Evolutionary conservation across 2,797 vertebrate genomes (phyloP).

Genomic region (Taenioides sp.): DNA sequence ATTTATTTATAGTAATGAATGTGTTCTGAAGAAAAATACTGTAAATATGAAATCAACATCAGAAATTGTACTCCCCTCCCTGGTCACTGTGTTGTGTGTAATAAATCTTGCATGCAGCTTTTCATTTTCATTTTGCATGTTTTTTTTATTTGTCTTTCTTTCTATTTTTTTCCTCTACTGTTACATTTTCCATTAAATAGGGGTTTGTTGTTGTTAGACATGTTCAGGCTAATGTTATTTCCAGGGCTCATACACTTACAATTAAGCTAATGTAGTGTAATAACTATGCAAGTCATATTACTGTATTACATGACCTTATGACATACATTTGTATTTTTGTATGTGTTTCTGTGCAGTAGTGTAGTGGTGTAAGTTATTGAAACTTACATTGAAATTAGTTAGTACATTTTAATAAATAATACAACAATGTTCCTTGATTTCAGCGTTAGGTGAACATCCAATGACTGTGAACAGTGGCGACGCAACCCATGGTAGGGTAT

Average conservation of each 20-base stretch:
- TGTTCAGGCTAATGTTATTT: neutral
- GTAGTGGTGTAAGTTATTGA: neutral
- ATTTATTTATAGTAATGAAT: neutral
- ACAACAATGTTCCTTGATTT: constrained; percentile 79
- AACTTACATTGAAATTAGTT: neutral
- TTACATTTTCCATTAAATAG: neutral
- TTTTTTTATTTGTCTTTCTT: neutral
- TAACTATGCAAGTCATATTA: too few species aligned
- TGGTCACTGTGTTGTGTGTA: constrained; percentile 45
- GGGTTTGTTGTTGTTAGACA: neutral
- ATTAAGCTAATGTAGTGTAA: too few species aligned
- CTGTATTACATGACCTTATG: neutral
- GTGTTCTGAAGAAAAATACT: neutral
- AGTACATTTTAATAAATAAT: constrained; percentile 26
- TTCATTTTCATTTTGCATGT: constrained; percentile 39
- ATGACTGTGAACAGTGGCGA: constrained; percentile 81
- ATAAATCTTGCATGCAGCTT: constrained; percentile 75
- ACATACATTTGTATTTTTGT: neutral
- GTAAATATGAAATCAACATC: neutral
- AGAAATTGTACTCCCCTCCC: neutral
- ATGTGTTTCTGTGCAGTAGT: neutral
- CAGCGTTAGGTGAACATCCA: constrained; percentile 79
- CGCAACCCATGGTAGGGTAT: constrained; percentile 81
- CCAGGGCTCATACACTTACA: neutral
- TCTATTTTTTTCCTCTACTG: neutral